A percentile compares a stretch with the other conserved stretches of the same genome.
These are phyloP conservation scores for Nasua narica DNA, from an alignment of 2,797 vertebrate species.

Conservation along the genomic window DNA sequence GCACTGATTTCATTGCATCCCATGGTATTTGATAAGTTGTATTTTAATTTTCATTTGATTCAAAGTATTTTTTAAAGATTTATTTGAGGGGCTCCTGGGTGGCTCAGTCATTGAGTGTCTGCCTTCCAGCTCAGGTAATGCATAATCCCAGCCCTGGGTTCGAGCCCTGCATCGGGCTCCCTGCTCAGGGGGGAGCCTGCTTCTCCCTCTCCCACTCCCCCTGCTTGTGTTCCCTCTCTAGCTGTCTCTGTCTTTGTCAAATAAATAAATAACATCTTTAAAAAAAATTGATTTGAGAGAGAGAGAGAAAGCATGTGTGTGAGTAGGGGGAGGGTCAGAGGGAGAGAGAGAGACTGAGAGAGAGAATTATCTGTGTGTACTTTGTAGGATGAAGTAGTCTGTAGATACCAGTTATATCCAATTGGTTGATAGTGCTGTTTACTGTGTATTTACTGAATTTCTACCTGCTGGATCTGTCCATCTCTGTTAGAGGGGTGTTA, in stretches of 20 bases:
- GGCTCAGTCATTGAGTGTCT: no score
- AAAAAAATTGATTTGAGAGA: not conserved
- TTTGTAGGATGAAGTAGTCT: not conserved
- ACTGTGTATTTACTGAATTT: not conserved
- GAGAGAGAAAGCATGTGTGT: not conserved
- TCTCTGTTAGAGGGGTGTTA: not conserved
- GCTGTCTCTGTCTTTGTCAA: no score
- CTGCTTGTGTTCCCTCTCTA: no score
- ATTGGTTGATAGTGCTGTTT: not conserved
- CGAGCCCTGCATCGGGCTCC: no score
- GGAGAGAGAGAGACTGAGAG: no score
- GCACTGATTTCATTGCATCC: not conserved
- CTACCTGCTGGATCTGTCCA: not conserved
- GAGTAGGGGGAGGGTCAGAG: not conserved
- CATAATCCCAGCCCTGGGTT: no score
- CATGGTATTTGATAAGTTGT: not conserved
- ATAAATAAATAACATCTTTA: no score
- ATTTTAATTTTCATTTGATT: constrained; percentile 40
- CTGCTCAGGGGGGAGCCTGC: no score
- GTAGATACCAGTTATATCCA: not conserved
- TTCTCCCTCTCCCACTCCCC: no score
- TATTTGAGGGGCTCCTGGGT: no score
- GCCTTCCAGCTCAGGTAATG: no score
- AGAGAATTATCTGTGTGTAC: no score
- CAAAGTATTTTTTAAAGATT: not conserved